phyloP scores from a whole-genome alignment of 2,797 vertebrate genomes.

The Numenius phaeopus region DNA sequence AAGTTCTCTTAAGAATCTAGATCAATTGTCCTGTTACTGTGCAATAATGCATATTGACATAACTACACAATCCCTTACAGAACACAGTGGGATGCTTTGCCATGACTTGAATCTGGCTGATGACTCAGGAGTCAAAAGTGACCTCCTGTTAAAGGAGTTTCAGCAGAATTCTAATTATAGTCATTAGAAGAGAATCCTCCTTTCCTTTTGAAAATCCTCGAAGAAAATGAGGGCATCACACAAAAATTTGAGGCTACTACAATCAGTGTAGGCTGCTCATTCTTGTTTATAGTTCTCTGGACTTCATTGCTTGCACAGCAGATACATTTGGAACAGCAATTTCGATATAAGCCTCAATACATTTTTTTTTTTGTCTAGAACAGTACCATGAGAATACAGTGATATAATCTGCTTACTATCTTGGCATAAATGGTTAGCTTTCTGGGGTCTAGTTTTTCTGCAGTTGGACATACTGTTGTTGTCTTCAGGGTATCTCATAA shows the following conservation, averaged over 20 bases:
- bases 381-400: not conserved
- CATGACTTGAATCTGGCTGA: not conserved
- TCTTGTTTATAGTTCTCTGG: not conserved
- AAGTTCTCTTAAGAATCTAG: not conserved
- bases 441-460: not conserved
- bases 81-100: not conserved
- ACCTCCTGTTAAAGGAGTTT: not conserved
- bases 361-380: not conserved
- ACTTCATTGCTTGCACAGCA: not conserved
- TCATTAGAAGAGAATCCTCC: not conserved
- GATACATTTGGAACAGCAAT: not conserved
- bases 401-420: not conserved
- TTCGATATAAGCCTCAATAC: not conserved
- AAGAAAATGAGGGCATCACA: not conserved
- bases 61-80: not conserved
- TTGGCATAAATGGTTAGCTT: not conserved
- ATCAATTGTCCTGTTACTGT: not conserved
- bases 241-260: not conserved
- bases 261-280: not conserved
- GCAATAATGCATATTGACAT: not conserved
- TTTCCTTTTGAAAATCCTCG: not conserved
- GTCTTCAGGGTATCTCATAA: not conserved
- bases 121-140: not conserved
- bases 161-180: not conserved
- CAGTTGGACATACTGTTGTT: not conserved